phyloP scores from a whole-genome alignment of 2,113 vertebrate genomes.

The Hoplias malabaricus region DNA sequence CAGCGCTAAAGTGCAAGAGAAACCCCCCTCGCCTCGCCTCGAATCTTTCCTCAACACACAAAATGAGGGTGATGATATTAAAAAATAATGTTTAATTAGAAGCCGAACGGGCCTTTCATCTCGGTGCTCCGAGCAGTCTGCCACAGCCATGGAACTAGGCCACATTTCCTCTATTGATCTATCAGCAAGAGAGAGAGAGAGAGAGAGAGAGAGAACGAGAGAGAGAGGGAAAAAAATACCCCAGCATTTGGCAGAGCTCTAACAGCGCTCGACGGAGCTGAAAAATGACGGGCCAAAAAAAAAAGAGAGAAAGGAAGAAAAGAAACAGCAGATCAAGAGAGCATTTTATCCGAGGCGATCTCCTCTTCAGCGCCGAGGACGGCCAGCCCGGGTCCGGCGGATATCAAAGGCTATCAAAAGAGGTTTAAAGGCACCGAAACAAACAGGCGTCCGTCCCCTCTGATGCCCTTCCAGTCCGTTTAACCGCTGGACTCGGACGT shows the following conservation, averaged over 20 bases:
- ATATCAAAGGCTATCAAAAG: constrained; percentile 40
- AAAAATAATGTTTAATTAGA: constrained; percentile 74
- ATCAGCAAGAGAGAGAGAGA: constrained; percentile 30
- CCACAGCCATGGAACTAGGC: constrained; percentile 57
- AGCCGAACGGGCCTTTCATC: constrained; percentile 69
- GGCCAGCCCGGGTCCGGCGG: constrained; percentile 25
- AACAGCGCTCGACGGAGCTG: constrained; percentile 59
- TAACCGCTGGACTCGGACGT: constrained; percentile 10
- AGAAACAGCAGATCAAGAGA: constrained; percentile 64
- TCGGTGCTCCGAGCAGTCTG: constrained; percentile 58
- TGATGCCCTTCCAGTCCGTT: constrained; percentile 19
- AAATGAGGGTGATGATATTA: constrained; percentile 54
- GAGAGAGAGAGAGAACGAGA: too few relatives aligned
- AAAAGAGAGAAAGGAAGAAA: background rate
- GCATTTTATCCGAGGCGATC: constrained; percentile 60
- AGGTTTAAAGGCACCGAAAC: constrained; percentile 18
- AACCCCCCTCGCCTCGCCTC: background rate
- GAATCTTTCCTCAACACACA: constrained; percentile 56
- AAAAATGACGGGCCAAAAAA: constrained; percentile 66
- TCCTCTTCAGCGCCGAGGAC: constrained; percentile 18
- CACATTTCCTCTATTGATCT: constrained; percentile 72
- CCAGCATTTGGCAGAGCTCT: constrained; percentile 59
- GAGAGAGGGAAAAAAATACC: background rate
- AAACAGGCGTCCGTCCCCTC: constrained; percentile 14
- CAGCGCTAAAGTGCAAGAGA: background rate